A percentile compares a stretch with the other conserved stretches of the same genome.
phyloP scores from a whole-genome alignment of 2,797 vertebrate species.

The Poecilia picta region DNA sequence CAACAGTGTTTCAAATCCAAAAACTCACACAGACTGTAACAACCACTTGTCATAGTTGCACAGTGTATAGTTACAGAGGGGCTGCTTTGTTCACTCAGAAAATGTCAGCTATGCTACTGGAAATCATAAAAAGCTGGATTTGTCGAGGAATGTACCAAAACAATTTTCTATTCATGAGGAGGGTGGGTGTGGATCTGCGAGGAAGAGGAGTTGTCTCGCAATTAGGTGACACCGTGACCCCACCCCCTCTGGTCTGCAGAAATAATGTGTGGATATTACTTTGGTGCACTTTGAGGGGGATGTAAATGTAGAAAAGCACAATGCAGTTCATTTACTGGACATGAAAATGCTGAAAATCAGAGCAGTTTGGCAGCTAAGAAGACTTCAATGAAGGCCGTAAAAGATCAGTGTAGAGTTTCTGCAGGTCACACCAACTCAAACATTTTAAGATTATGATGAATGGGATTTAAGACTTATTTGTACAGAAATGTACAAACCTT shows the following conservation, averaged over 20 bases:
- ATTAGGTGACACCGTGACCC: background rate
- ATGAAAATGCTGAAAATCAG: background rate
- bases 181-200: background rate
- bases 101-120: slow-evolving; percentile 51
- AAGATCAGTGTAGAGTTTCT: background rate
- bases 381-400: background rate
- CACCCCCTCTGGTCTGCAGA: background rate
- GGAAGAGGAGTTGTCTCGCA: background rate
- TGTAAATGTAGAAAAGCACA: background rate
- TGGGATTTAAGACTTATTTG: no score
- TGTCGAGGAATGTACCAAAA: slow-evolving; percentile 10
- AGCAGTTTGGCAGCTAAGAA: background rate
- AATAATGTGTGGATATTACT: background rate
- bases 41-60: background rate
- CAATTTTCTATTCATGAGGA: background rate
- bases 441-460: no score
- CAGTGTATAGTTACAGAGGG: slow-evolving; percentile 21
- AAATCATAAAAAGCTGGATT: slow-evolving; percentile 32
- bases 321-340: background rate
- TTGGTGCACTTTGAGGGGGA: background rate
- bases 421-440: no score
- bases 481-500: no score
- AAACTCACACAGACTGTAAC: background rate
- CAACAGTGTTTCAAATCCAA: background rate
- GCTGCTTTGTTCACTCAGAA: slow-evolving; percentile 28